Percentiles rank a stretch among this genome's conserved stretches.
phyloP scores from a whole-genome alignment of 2,113 vertebrate genomes.

The Solea senegalensis region DNA sequence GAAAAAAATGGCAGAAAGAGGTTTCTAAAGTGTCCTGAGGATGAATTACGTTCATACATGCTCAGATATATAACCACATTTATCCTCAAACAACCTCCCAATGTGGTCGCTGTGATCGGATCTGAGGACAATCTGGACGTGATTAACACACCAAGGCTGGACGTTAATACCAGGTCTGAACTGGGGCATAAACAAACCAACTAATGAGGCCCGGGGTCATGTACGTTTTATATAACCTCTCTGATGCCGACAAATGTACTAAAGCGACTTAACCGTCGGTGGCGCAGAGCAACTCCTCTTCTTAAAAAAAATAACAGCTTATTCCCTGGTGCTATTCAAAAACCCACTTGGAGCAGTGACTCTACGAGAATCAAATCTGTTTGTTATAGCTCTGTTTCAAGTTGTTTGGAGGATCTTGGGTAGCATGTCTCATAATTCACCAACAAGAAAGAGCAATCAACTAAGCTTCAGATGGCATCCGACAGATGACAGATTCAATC shows the following conservation, averaged over 20 bases:
- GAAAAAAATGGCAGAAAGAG: too few species aligned
- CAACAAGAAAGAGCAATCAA: constrained; percentile 73
- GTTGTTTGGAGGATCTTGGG: constrained; percentile 58
- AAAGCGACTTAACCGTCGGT: constrained; percentile 31
- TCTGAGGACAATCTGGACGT: too few species aligned
- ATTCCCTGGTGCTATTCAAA: constrained; percentile 1
- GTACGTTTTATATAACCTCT: constrained; percentile 45
- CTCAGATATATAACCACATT: too few species aligned
- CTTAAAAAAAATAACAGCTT: constrained; percentile 5
- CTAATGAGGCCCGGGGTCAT: constrained; percentile 30
- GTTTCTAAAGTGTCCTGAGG: too few species aligned
- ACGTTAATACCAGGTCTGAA: neutral
- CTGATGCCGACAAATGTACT: constrained; percentile 7
- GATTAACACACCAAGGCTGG: too few species aligned
- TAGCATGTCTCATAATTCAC: constrained; percentile 55
- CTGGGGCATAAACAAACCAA: constrained; percentile 51
- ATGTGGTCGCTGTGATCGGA: too few species aligned
- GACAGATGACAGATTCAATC: constrained; percentile 54
- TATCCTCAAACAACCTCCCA: too few species aligned
- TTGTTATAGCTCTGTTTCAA: constrained; percentile 66
- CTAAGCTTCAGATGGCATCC: constrained; percentile 65
- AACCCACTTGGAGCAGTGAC: constrained; percentile 33
- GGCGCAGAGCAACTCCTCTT: neutral
- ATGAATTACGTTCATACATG: too few species aligned
- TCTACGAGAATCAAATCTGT: constrained; percentile 66